Evolutionary conservation across 2,113 vertebrate genomes (phyloP).

Genomic region (Ptilonorhynchus violaceus): DNA sequence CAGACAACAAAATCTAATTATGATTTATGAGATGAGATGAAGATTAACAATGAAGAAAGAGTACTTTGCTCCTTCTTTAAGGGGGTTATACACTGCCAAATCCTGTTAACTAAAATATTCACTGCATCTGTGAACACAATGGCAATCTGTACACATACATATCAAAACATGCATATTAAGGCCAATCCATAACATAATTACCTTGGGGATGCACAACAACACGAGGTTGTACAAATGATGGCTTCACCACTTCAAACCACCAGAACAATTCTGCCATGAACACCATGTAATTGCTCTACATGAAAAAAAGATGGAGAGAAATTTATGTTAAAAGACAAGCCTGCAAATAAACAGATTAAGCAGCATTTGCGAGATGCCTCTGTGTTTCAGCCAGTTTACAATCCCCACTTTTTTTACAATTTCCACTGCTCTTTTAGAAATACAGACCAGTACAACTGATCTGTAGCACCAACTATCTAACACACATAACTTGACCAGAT

Average conservation of each 20-base stretch:
- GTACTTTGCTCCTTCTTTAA: background rate
- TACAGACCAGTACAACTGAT: background rate
- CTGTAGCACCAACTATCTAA: background rate
- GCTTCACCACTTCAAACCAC: constrained; percentile 97
- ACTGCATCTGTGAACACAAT: background rate
- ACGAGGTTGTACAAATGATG: constrained; percentile 90
- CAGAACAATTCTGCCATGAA: constrained; percentile 97
- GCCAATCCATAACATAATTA: constrained; percentile 31
- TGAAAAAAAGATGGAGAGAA: background rate
- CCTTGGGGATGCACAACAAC: constrained; percentile 74
- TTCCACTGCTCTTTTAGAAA: background rate
- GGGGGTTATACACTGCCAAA: background rate
- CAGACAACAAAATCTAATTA: background rate
- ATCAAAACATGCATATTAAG: background rate
- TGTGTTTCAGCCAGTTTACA: background rate
- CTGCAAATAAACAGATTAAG: background rate
- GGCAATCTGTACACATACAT: background rate
- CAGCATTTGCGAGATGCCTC: background rate
- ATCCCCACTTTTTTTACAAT: background rate
- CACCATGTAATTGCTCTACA: constrained; percentile 94
- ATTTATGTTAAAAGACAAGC: background rate
- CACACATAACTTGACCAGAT: background rate
- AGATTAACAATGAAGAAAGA: background rate
- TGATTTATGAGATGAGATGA: background rate
- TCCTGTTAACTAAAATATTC: background rate